Percentiles rank a stretch among this genome's conserved stretches.
Conservation (phyloP, 1,140 invertebrate genomes). For the Heterodera schachtii region DNA sequence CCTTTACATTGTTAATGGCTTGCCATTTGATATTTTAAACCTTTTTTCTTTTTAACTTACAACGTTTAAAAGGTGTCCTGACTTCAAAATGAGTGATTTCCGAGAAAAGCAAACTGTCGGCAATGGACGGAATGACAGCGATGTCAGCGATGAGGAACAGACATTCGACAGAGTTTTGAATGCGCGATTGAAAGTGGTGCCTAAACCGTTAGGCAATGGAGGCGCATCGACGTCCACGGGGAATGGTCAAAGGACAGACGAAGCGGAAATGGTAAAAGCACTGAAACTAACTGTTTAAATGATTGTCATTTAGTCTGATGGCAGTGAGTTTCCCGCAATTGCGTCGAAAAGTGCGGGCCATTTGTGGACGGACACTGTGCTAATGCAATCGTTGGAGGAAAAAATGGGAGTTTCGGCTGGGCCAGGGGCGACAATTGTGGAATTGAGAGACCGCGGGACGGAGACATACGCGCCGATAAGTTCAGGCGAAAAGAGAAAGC, state of each 20-base stretch:
- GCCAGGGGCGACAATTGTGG: slow-evolving; percentile 21
- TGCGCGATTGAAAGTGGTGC: background rate
- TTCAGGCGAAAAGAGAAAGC: slow-evolving; percentile 13
- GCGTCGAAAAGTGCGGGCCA: slow-evolving; percentile 28
- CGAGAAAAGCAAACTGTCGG: background rate
- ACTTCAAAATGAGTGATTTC: slow-evolving; percentile 1
- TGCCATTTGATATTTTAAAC: too few relatives aligned
- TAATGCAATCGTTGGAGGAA: slow-evolving; percentile 51
- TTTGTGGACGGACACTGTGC: slow-evolving; percentile 47
- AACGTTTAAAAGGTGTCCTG: background rate
- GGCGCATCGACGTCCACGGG: background rate
- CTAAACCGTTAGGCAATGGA: background rate
- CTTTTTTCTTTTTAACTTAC: background rate
- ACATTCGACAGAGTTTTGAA: background rate
- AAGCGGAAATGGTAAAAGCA: background rate
- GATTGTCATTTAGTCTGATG: background rate
- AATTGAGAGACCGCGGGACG: slow-evolving; percentile 31
- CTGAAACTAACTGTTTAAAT: too few relatives aligned
- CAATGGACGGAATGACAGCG: slow-evolving; percentile 25
- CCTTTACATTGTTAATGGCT: too few relatives aligned
- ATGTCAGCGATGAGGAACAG: background rate
- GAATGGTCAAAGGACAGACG: too few relatives aligned
- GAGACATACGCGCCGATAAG: slow-evolving; percentile 36
- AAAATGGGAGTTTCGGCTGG: slow-evolving; percentile 11
- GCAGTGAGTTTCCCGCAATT: background rate